These are phyloP conservation scores for Choristoneura fumiferana DNA, from an alignment of 1,140 invertebrate species.

Conservation along the genomic window DNA sequence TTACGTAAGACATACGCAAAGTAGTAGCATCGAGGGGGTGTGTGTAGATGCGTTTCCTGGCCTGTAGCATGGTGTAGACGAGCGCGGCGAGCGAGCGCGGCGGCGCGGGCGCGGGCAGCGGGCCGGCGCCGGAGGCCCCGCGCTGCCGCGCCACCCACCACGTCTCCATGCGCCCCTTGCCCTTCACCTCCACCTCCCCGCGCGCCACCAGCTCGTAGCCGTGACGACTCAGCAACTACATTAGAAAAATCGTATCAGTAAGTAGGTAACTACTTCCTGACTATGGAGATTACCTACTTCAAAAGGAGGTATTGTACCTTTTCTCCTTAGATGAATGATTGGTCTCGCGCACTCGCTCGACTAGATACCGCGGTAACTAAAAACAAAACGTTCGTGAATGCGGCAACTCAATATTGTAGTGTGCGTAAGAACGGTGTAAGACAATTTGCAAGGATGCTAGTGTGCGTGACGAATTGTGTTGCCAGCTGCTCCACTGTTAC, in stretches of 20 bases:
- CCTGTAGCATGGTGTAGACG: constrained; percentile 91
- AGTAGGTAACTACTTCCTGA: not conserved
- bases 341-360: too few relatives aligned
- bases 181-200: constrained; percentile 93
- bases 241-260: constrained; percentile 36
- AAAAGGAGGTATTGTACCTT: too few relatives aligned
- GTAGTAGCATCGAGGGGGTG: constrained; percentile 47
- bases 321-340: too few relatives aligned
- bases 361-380: too few relatives aligned
- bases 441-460: too few relatives aligned
- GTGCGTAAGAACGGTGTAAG: too few relatives aligned
- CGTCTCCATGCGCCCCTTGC: constrained; percentile 97
- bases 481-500: too few relatives aligned
- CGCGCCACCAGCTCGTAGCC: constrained; percentile 88
- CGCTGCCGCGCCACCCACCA: constrained; percentile 89
- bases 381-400: too few relatives aligned
- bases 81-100: constrained; percentile 90
- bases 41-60: constrained; percentile 81
- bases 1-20: constrained; percentile 23
- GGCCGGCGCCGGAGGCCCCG: constrained; percentile 43
- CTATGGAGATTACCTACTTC: too few relatives aligned
- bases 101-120: constrained; percentile 81
- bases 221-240: constrained; percentile 83
- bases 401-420: too few relatives aligned
- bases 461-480: too few relatives aligned